Base-by-base conservation (phyloP, 1,140 invertebrate species). In the Drosophila sucinea region DNA sequence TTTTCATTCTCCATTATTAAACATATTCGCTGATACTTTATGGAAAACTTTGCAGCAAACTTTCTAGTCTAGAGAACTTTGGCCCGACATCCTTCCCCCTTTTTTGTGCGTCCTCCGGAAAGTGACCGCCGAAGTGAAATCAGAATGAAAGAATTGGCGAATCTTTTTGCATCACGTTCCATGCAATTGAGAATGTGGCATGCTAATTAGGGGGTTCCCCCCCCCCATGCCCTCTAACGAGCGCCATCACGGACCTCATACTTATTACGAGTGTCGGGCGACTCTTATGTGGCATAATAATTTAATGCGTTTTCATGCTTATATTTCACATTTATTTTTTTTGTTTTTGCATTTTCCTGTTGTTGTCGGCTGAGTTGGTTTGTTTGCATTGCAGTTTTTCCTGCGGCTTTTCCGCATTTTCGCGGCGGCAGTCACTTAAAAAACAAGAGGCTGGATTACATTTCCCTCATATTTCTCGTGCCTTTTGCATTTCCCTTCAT, bases 161-260 rank as follows among this genome's bases (percentile, higher is more conserved):
- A 51, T 51, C 44, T 86, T 67, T 17, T 83, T 67, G 76, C 69
- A 70, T 79, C 82, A 86, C 82, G 82, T 86, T 41, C 70, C 72
- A 65, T 62, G 72, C 79, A 82, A 87, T 82, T 79, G 83, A 71
- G 83, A 87, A 77, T 86, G 82, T 73, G 82, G 63, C 82, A 87
- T 79, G 83, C 82, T 86, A 86, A 86, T 86, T 86, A 87, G 82
- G 74, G 73, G 57, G 62, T 55, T 61, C 17, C 35, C 55, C 81
- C 81, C 64, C 66, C 58, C 47, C 41, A 8, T 51, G 40, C 0
- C 35, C 44, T 41, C n/a, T 60, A 57, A 63, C 25, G 54, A 51
- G 32, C 44, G 25, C 2, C 44, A 27, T 60, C 41, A 60, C 27
- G 54, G 58, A 27, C 44, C 23, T 25, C 44, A 51, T 51, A 51